Evolutionary conservation across 2,888 invertebrate genomes (phyloP), one percentile per base, ranked within the genome.

Genomic region (Eumerus sabulonum): DNA sequence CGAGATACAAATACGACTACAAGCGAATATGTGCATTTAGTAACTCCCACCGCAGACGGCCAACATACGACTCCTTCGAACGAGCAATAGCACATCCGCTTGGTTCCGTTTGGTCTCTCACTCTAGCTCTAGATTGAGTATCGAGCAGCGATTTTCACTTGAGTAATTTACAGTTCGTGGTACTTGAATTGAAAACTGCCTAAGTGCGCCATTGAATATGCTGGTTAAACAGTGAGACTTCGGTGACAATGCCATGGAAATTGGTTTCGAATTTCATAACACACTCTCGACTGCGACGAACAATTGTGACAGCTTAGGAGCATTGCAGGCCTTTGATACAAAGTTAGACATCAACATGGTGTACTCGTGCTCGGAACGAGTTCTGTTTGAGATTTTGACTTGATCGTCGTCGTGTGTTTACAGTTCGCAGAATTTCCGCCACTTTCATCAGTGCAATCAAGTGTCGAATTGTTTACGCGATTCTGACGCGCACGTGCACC

Each of bases 231-330:
- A 27, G 27, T 27, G 27, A 27, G 3, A 4, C 27, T n/a, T 27
- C 27, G 27, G 27, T 67, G 73, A 73, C 73, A 73, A 68, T 74
- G 44, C 16, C 11, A 56, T 66, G 56, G 27, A 48, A 56, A 66
- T 57, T 16, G 67, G 68, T 59, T 48, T 76, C 59, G 19, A 53
- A 70, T 76, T 76, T 76, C 76, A 76, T 38, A 76, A 76, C 51
- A 70, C 27, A 27, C 27, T 27, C 27, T 27, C 27, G 27, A 27
- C 3, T 27, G 27, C 27, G 2, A 7, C n/a, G 27, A 27, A 7
- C 7, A 2, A 7, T 27, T 27, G 27, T 27, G 27, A 27, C 27
- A 27, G 27, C 27, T 27, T 27, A 27, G 27, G 27, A 27, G 27
- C 27, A 27, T 27, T 27, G 27, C 27, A 4, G 27, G 27, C 3